phyloP scores from a whole-genome alignment of 1,140 invertebrate genomes.

The Saxidomus purpurata region DNA sequence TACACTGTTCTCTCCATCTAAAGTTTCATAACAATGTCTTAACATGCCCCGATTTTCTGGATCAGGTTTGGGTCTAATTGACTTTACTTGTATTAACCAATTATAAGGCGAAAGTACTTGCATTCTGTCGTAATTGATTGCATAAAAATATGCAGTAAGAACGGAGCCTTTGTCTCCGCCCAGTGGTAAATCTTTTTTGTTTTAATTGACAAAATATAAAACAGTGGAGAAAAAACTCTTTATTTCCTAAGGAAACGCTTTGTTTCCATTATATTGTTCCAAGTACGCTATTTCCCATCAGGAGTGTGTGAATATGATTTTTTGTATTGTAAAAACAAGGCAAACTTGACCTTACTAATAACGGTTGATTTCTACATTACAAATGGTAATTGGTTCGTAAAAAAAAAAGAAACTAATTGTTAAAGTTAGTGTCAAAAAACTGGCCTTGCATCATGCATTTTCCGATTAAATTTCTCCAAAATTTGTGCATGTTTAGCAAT shows the following conservation, averaged over 20 bases:
- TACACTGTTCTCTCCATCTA: neutral
- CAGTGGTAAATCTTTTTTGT: neutral
- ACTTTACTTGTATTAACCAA: neutral
- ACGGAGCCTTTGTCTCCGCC: neutral
- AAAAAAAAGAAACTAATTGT: too few relatives aligned
- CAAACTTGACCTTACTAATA: too few relatives aligned
- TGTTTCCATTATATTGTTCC: neutral
- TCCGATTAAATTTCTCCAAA: too few relatives aligned
- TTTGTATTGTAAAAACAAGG: too few relatives aligned
- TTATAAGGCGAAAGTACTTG: neutral
- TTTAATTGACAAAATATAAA: neutral
- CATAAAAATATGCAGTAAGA: slow-evolving; percentile 2
- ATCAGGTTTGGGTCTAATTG: neutral
- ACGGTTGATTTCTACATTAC: too few relatives aligned
- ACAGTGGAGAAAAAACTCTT: neutral
- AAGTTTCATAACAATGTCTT: slow-evolving; percentile 13
- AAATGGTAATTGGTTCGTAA: too few relatives aligned
- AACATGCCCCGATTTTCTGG: neutral
- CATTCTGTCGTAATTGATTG: slow-evolving; percentile 16
- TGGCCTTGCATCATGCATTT: too few relatives aligned
- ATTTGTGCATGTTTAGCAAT: too few relatives aligned
- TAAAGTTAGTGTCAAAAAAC: too few relatives aligned
- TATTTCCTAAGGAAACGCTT: neutral
- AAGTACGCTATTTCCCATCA: too few relatives aligned
- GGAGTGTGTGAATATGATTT: too few relatives aligned